These are phyloP conservation scores for Sussaba pulchella DNA, from an alignment of 2,888 invertebrate species.

Conservation along the genomic window DNA sequence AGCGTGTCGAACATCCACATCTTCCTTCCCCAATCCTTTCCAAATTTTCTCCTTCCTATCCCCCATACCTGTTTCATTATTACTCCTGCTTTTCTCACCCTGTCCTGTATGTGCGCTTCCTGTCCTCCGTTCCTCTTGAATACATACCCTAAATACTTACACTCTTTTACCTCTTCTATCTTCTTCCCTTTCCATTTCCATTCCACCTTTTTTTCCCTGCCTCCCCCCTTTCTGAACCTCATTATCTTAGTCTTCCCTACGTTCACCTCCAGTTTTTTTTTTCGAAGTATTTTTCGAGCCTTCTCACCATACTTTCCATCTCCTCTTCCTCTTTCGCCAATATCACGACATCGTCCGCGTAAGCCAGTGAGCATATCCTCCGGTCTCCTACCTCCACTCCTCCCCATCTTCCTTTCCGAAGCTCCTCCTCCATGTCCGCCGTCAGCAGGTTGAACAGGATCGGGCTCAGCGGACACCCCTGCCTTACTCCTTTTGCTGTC, in stretches of 20 bases:
- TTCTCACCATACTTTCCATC: neutral
- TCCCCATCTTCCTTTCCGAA: neutral
- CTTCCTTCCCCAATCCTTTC: constrained; percentile 40
- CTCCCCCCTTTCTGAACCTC: too few species aligned
- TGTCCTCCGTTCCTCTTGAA: too few species aligned
- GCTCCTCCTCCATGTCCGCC: neutral
- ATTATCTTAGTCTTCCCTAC: constrained; percentile 1
- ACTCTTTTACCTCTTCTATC: too few species aligned
- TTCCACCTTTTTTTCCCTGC: too few species aligned
- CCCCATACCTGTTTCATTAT: constrained; percentile 51
- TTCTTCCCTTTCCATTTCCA: too few species aligned
- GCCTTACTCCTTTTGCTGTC: too few species aligned
- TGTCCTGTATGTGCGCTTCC: too few species aligned
- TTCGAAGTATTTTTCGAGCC: neutral
- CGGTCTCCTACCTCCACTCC: neutral
- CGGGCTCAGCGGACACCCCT: too few species aligned
- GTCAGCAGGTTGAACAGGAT: neutral
- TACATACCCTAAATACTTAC: too few species aligned
- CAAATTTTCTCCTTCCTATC: constrained; percentile 49
- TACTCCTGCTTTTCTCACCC: too few species aligned
- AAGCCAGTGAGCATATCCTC: neutral
- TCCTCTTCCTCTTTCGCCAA: neutral
- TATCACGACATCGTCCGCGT: neutral
- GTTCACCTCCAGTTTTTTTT: neutral
- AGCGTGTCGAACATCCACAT: constrained; percentile 39